Evolutionary conservation across 2,888 invertebrate genomes (phyloP), one percentile per base, ranked within the genome.

Genomic region (Strigamia maritima): DNA sequence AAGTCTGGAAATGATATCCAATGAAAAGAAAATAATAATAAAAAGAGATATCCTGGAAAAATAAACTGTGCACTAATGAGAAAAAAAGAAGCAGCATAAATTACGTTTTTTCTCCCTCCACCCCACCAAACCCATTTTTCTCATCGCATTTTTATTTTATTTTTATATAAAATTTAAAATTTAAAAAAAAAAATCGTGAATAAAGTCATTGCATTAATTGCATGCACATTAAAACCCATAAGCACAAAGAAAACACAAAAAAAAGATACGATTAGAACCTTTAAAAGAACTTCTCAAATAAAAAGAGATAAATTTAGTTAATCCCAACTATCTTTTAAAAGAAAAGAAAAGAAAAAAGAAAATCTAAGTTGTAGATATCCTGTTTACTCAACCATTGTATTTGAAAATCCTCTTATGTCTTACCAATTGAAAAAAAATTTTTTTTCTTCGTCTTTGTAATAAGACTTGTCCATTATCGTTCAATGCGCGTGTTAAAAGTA

Each of bases 321-420:
- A 65, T 65, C 65, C 65, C 65, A 65, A 65, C 65, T 65, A 65
- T 65, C 65, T 65, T 65, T 65, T 65, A 6, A 65, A 65, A 65
- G 65, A 65, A 65, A 24, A 60, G 10, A 60, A 3, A 60, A n/a
- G 12, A 65, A 28, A 65, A 65, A 65, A 22, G 24, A 16, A 24
- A 7, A 3, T 65, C 26, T 26, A 22, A 28, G 26, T 16, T 24
- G 14, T 65, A 65, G 65, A 65, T 65, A 65, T 65, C 65, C 65
- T 65, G 65, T 65, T 65, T 26, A 65, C 65, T 28, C 65, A 65
- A 65, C 65, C 65, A 28, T 65, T 65, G 65, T 65, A 24, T 65
- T 24, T 28, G 65, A 65, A 65, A 65, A 65, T 65, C 65, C 65
- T 65, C 65, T 65, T 65, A 65, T 28, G 24, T 28, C 65, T 65